Conservation (phyloP, 2,888 invertebrate species). For the Sipunculus nudus region DNA sequence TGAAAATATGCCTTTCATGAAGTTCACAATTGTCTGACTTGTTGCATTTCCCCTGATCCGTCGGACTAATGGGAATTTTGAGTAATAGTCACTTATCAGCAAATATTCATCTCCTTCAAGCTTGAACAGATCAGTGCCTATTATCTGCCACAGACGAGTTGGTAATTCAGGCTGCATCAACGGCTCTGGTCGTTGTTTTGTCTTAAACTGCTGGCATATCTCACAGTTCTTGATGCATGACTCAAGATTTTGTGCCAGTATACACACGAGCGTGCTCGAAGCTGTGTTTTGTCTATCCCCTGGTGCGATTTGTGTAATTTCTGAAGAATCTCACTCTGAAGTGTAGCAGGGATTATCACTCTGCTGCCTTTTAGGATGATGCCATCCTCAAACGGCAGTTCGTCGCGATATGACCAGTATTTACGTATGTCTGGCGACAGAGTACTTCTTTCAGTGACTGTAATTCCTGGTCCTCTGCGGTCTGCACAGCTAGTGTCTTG, state of each 20-base stretch:
- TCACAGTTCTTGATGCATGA: neutral
- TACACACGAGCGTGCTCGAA: slow-evolving; percentile 15
- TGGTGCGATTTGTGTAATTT: slow-evolving; percentile 26
- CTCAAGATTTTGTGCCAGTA: slow-evolving; percentile 30
- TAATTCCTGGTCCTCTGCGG: slow-evolving; percentile 11
- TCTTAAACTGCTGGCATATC: slow-evolving; percentile 16
- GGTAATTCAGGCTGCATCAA: slow-evolving; percentile 14
- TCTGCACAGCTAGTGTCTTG: neutral
- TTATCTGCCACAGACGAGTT: slow-evolving; percentile 15
- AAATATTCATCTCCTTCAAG: slow-evolving; percentile 3
- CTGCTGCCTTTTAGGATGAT: slow-evolving; percentile 26
- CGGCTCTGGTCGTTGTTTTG: slow-evolving; percentile 14
- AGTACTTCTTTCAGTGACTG: slow-evolving; percentile 14
- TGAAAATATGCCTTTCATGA: slow-evolving; percentile 6
- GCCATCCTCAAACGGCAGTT: slow-evolving; percentile 22
- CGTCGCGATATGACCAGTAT: slow-evolving; percentile 25
- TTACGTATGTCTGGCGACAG: slow-evolving; percentile 2
- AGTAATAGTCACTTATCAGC: slow-evolving; percentile 4
- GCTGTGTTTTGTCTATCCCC: slow-evolving; percentile 21
- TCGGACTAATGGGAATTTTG: neutral
- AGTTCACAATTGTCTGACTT: neutral
- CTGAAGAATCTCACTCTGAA: slow-evolving; percentile 11
- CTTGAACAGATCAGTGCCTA: slow-evolving; percentile 27
- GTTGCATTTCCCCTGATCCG: neutral
- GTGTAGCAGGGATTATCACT: slow-evolving; percentile 16